Base-by-base conservation (phyloP, 2,797 vertebrate species). In the Myotis pilosus region DNA sequence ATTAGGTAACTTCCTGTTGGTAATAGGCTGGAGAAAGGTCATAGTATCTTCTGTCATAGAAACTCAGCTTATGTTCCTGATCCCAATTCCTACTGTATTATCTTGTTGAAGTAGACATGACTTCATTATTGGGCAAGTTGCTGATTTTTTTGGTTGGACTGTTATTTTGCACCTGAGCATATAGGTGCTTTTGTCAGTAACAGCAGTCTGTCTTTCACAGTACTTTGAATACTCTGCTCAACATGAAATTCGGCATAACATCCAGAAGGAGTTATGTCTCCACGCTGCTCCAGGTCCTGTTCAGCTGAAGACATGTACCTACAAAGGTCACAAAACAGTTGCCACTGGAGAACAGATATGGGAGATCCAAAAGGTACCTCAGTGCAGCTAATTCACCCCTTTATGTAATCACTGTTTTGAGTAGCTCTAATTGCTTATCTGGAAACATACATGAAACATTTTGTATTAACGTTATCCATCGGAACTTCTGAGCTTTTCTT, bases 191-290 rank as follows among this genome's bases (percentile, higher is more conserved):
- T 74, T 66, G 30, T 87, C 49, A 78, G 4, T 93, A 84, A 95
- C 4, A 33, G 38, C 6, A 20, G 72, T 94, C 95, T 97, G 97
- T 76, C 94, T 97, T 95, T 88, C 92, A 94, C 69, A 99, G 99
- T 99, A 99, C 98, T 99, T 99, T 96, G 99, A 99, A 97, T 99
- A 99, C 96, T 99, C 99, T 87, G 99, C 98, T 71, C 99, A 97
- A 85, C 98, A 96, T 0, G 99, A 99, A 98, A 99, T 99, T 91
- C 98, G 99, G 95, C 99, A 99, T 98, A 99, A 99, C 97, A 99
- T 99, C 95, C 99, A 99, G 98, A 99, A 99, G 98, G 99, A 99
- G 98, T 98, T 99, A 75, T 99, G 99, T 97, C 98, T 99, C 96
- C 99, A 98, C 17, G 99, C 99, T 95, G 95, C 96, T 2, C 98